Evolutionary conservation across 1,140 invertebrate species (phyloP).

Genomic region (Trigoniulus corallinus): DNA sequence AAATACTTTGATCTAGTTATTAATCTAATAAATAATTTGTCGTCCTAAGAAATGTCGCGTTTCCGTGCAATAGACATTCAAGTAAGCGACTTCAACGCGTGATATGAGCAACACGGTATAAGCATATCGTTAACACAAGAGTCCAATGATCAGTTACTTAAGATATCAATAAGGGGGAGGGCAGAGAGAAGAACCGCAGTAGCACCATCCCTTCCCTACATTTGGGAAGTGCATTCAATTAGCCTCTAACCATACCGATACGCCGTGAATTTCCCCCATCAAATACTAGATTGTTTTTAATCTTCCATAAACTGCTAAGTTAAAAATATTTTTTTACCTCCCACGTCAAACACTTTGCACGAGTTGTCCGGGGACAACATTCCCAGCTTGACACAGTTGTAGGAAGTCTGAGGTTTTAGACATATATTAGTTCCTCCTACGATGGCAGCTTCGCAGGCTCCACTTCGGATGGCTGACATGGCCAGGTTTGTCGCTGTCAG

Average conservation of each 20-base stretch:
- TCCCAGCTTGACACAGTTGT: slow-evolving; percentile 80
- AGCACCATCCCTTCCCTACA: too few relatives aligned
- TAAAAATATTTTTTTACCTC: slow-evolving; percentile 33
- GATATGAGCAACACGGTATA: too few relatives aligned
- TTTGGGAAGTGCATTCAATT: too few relatives aligned
- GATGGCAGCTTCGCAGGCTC: slow-evolving; percentile 80
- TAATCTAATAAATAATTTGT: too few relatives aligned
- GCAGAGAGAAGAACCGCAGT: slow-evolving; percentile 1
- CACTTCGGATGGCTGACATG: slow-evolving; percentile 60
- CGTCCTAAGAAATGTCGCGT: not conserved
- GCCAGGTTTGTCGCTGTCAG: slow-evolving; percentile 73
- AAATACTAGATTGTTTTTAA: not conserved
- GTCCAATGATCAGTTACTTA: too few relatives aligned
- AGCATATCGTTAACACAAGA: too few relatives aligned
- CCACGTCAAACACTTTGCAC: slow-evolving; percentile 84
- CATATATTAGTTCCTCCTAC: slow-evolving; percentile 73
- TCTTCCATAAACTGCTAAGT: not conserved
- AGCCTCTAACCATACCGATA: too few relatives aligned
- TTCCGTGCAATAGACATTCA: not conserved
- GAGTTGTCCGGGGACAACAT: slow-evolving; percentile 79
- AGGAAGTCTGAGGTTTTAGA: slow-evolving; percentile 67
- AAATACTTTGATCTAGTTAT: too few relatives aligned
- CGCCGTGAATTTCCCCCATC: not conserved
- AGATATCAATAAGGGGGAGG: too few relatives aligned
- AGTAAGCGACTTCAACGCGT: not conserved